Conservation (phyloP, 1,140 invertebrate species). For the Lamellibrachia luymesi region DNA sequence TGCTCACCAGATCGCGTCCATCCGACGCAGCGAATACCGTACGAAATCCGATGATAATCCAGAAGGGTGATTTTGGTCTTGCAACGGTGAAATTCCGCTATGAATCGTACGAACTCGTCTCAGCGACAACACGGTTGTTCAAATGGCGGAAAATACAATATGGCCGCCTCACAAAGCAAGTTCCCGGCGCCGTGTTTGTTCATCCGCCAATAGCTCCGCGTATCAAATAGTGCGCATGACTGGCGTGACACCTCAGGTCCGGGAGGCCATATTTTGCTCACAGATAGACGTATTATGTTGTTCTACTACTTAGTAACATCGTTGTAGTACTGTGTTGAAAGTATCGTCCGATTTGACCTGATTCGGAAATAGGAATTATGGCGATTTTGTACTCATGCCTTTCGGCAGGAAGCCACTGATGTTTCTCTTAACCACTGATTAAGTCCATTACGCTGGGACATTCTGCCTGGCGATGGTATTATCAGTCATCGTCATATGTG, state of each 20-base stretch:
- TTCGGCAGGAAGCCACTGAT: neutral
- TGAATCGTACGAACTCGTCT: constrained; percentile 5
- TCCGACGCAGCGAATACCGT: constrained; percentile 30
- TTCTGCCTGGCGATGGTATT: neutral
- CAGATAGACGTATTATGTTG: neutral
- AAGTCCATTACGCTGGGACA: neutral
- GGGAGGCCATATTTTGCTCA: neutral
- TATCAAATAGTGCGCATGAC: neutral
- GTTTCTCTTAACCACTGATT: neutral
- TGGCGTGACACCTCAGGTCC: neutral
- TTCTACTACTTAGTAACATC: neutral
- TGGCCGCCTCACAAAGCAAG: constrained; percentile 35
- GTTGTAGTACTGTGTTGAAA: neutral
- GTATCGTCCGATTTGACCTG: neutral
- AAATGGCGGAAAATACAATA: constrained; percentile 54
- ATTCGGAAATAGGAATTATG: neutral
- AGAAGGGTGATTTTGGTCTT: constrained; percentile 22
- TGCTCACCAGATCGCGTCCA: constrained; percentile 32
- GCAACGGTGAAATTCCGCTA: constrained; percentile 18
- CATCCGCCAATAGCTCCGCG: neutral
- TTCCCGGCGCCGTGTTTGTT: constrained; percentile 2
- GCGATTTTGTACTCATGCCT: constrained; percentile 4
- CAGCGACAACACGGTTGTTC: constrained; percentile 39
- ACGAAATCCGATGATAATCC: constrained; percentile 32
- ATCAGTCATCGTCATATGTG: neutral